Evolutionary conservation across 2,797 vertebrate genomes (phyloP).

Genomic region (Cossypha dichroa): DNA sequence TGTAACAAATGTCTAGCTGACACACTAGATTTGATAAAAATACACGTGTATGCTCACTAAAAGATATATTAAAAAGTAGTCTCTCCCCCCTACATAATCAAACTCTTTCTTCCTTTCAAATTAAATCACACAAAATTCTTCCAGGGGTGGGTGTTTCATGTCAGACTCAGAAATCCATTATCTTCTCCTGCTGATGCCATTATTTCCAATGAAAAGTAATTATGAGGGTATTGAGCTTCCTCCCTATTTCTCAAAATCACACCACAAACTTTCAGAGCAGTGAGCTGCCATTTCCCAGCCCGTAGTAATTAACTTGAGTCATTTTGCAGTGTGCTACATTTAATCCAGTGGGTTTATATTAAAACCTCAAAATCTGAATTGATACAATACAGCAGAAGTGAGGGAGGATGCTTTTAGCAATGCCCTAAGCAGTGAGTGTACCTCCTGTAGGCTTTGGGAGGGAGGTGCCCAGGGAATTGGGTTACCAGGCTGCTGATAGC

Average conservation of each 20-base stretch:
- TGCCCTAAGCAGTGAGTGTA: background rate
- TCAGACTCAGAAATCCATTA: constrained; percentile 71
- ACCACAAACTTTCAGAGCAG: constrained; percentile 52
- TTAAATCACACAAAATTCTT: constrained; percentile 27
- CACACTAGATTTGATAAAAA: constrained; percentile 15
- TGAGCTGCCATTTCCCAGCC: constrained; percentile 40
- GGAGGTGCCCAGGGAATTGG: background rate
- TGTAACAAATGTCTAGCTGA: background rate
- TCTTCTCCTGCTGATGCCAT: constrained; percentile 55
- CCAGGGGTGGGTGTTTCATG: constrained; percentile 41
- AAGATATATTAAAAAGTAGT: constrained; percentile 13
- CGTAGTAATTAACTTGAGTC: constrained; percentile 57
- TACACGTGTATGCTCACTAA: background rate
- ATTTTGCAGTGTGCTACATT: constrained; percentile 37
- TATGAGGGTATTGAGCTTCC: constrained; percentile 56
- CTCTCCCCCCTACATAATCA: background rate
- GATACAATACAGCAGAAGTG: background rate
- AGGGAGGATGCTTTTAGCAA: background rate
- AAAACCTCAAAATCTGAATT: constrained; percentile 43
- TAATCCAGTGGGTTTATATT: constrained; percentile 38
- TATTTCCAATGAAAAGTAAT: constrained; percentile 73
- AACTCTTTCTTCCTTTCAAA: constrained; percentile 43
- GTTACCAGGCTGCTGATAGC: background rate
- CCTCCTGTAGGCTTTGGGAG: background rate
- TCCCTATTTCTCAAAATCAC: constrained; percentile 50